These are phyloP conservation scores for Notospermus geniculatus DNA, from an alignment of 1,140 invertebrate genomes.

Conservation along the genomic window DNA sequence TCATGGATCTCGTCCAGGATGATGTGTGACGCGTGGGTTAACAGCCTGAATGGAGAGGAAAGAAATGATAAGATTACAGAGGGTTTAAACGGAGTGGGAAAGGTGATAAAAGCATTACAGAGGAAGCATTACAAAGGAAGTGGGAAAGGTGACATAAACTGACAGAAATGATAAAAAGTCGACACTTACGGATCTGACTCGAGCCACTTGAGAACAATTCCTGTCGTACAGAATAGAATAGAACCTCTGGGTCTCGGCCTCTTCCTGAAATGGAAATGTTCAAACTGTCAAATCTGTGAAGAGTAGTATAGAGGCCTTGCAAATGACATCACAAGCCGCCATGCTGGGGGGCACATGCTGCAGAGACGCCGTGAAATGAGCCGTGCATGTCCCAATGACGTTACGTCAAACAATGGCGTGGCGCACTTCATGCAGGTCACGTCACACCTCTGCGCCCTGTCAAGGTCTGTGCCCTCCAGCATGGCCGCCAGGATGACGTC, in stretches of 20 bases:
- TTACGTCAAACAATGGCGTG: too few species aligned
- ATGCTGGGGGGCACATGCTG: too few species aligned
- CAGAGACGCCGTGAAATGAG: too few species aligned
- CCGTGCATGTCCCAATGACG: too few species aligned
- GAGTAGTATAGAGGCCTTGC: too few species aligned
- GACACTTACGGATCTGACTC: slow-evolving; percentile 52
- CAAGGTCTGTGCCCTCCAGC: too few species aligned
- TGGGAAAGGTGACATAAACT: neutral
- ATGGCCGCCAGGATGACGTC: too few species aligned
- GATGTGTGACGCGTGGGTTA: slow-evolving; percentile 62
- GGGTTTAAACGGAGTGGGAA: neutral
- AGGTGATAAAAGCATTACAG: neutral
- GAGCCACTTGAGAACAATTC: slow-evolving; percentile 56
- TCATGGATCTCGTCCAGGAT: slow-evolving; percentile 78
- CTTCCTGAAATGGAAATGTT: slow-evolving; percentile 43
- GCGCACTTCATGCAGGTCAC: too few species aligned
- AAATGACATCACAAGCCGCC: too few species aligned
- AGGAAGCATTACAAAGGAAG: too few species aligned
- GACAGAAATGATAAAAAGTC: slow-evolving; percentile 29
- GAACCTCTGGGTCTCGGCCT: slow-evolving; percentile 77
- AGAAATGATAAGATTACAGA: neutral
- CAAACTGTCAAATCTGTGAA: too few species aligned
- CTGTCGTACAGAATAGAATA: slow-evolving; percentile 81
- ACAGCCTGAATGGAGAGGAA: slow-evolving; percentile 38
- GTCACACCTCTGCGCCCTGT: too few species aligned